A percentile compares a stretch with the other conserved stretches of the same genome.
phyloP scores from a whole-genome alignment of 2,113 vertebrate species.

The Synchiropus splendidus region DNA sequence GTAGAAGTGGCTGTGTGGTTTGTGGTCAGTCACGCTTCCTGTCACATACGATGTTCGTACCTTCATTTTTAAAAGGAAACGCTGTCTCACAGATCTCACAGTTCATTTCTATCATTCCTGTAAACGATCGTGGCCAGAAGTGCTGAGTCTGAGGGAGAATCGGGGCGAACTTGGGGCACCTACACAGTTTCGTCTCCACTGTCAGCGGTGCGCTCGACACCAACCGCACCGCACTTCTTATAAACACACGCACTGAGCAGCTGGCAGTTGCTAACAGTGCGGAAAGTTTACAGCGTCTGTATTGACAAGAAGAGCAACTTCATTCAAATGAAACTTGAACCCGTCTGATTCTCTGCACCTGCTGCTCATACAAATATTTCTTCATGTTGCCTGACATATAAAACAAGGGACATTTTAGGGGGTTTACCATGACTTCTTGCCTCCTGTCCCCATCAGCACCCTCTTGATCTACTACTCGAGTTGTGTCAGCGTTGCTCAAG shows the following conservation, averaged over 20 bases:
- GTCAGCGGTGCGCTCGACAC: conserved; percentile 26
- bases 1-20: no score
- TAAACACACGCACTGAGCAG: conserved; percentile 12
- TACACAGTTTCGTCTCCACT: conserved; percentile 56
- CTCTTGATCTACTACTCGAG: no score
- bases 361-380: no score
- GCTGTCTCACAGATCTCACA: background rate
- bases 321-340: no score
- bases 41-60: background rate
- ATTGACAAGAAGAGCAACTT: no score
- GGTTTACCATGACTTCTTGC: no score
- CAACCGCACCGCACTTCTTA: conserved; percentile 36
- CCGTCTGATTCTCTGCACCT: no score
- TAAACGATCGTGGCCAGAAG: conserved; percentile 36
- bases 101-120: conserved; percentile 34
- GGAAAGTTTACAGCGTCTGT: conserved; percentile 3
- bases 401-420: no score
- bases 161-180: conserved; percentile 40
- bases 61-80: background rate
- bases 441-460: no score
- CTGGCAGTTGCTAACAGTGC: background rate
- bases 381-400: no score
- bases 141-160: conserved; percentile 37
- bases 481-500: conserved; percentile 2
- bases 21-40: background rate